phyloP scores from a whole-genome alignment of 1,140 invertebrate genomes.

The Lepidostoma basale region DNA sequence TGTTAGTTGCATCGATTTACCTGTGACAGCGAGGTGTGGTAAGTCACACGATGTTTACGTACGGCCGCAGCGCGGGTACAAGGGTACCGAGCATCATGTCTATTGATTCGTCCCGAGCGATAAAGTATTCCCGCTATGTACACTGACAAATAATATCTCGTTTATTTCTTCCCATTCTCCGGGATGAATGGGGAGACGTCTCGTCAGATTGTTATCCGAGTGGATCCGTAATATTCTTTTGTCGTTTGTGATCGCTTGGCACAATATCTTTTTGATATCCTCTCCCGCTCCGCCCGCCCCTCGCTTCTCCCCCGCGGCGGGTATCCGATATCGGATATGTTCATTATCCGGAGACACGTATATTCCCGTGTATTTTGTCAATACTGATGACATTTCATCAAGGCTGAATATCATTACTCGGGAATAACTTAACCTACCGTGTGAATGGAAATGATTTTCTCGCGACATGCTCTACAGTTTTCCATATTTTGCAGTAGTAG shows the following conservation, averaged over 20 bases:
- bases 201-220: conserved; percentile 33
- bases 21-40: too few relatives aligned
- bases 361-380: neutral
- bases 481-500: too few relatives aligned
- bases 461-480: too few relatives aligned
- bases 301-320: conserved; percentile 13
- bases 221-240: conserved; percentile 31
- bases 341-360: conserved; percentile 25
- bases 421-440: too few relatives aligned
- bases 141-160: conserved; percentile 32
- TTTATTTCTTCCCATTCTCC: conserved; percentile 20
- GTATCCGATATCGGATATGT: conserved; percentile 8
- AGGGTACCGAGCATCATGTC: neutral
- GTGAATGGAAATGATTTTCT: too few relatives aligned
- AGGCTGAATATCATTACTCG: too few relatives aligned
- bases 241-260: conserved; percentile 28
- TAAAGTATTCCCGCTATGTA: conserved; percentile 25
- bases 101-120: conserved; percentile 22
- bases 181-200: conserved; percentile 20
- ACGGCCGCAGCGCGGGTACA: too few relatives aligned
- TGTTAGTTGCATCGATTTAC: too few relatives aligned
- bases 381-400: conserved; percentile 26
- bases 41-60: too few relatives aligned
- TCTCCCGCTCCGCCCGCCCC: neutral
- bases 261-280: conserved; percentile 26